Evolutionary conservation across 2,888 invertebrate species (phyloP).

Genomic region (Peribatodes rhomboidaria): DNA sequence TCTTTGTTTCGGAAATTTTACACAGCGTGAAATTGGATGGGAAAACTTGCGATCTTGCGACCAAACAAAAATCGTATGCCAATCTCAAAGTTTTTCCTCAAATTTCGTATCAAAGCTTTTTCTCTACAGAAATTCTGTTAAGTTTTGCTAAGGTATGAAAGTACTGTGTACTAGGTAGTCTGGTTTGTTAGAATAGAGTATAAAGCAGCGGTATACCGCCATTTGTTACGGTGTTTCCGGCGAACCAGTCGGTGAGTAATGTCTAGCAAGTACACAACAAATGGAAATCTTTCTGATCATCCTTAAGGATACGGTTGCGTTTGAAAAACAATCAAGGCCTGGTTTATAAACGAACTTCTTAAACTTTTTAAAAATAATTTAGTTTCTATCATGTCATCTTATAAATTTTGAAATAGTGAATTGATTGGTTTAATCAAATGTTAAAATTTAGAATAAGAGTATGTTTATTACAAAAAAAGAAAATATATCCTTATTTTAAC

Average conservation of each 20-base stretch:
- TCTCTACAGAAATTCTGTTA: background rate
- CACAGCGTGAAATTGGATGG: too few species aligned
- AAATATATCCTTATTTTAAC: too few species aligned
- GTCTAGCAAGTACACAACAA: conserved; percentile 64
- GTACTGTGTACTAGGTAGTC: background rate
- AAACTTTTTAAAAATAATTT: too few species aligned
- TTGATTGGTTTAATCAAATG: too few species aligned
- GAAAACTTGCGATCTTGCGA: too few species aligned
- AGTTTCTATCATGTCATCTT: too few species aligned
- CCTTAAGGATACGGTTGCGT: conserved; percentile 49
- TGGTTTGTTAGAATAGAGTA: conserved; percentile 45
- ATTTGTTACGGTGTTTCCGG: conserved; percentile 55
- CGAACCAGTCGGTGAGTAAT: conserved; percentile 61
- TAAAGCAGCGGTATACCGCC: conserved; percentile 50
- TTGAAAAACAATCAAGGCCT: background rate
- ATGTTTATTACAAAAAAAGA: too few species aligned
- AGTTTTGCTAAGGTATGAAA: background rate
- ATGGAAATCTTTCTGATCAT: conserved; percentile 65
- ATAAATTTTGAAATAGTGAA: too few species aligned
- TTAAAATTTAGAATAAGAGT: too few species aligned
- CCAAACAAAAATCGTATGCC: too few species aligned
- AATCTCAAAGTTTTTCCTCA: too few species aligned
- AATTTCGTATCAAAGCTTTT: background rate
- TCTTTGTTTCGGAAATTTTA: background rate
- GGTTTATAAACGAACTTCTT: too few species aligned